These are phyloP conservation scores for Drosophila villosipedis DNA, from an alignment of 2,888 invertebrate genomes.

Conservation along the genomic window DNA sequence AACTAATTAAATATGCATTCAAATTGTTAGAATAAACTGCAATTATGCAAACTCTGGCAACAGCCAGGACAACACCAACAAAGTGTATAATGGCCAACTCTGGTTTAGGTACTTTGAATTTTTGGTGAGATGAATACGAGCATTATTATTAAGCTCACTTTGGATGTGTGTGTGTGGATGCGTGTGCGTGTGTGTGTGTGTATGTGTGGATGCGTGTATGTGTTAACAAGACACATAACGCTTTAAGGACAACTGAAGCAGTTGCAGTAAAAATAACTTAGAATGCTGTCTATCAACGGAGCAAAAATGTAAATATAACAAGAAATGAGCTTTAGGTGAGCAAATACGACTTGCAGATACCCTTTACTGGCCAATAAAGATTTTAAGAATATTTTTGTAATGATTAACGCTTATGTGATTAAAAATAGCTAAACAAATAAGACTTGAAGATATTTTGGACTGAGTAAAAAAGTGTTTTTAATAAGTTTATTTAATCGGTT, in stretches of 20 bases:
- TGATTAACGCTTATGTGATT: background rate
- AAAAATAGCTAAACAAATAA: background rate
- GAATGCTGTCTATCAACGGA: slow-evolving; percentile 22
- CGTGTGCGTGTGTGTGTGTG: background rate
- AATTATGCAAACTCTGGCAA: slow-evolving; percentile 67
- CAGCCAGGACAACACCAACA: slow-evolving; percentile 1
- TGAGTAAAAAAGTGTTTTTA: background rate
- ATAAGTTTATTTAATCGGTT: background rate
- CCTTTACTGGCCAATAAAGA: background rate
- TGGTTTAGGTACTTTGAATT: slow-evolving; percentile 17
- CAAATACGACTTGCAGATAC: slow-evolving; percentile 1
- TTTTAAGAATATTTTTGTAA: background rate
- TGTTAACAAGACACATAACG: slow-evolving; percentile 50
- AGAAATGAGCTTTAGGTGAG: background rate
- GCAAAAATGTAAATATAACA: slow-evolving; percentile 43
- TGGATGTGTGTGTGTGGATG: background rate
- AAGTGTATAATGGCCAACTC: background rate
- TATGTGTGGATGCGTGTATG: background rate
- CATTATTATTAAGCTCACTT: slow-evolving; percentile 63
- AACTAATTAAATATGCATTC: slow-evolving; percentile 69
- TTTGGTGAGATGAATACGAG: slow-evolving; percentile 46
- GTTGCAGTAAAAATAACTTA: slow-evolving; percentile 33
- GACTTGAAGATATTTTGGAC: background rate
- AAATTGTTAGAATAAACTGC: slow-evolving; percentile 64
- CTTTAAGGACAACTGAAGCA: slow-evolving; percentile 48